Percentiles rank a stretch among this genome's conserved stretches.
Conservation (phyloP, 2,888 invertebrate genomes). For the Ganaspis brasiliensis region DNA sequence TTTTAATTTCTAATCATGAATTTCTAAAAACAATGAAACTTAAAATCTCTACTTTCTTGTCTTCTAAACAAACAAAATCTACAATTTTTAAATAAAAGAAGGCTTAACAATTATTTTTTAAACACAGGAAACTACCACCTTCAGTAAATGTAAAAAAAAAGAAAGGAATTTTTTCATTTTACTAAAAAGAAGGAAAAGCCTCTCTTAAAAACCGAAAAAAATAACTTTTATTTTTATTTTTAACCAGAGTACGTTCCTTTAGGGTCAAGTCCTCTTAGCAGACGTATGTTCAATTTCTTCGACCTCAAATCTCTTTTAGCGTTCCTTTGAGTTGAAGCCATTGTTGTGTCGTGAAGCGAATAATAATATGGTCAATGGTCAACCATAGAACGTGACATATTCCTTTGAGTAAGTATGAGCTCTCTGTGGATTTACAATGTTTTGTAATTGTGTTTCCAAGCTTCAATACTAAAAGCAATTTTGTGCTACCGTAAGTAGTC, state of each 20-base stretch:
- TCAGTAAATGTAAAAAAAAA: no score
- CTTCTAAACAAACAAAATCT: no score
- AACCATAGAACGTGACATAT: constrained; percentile 39
- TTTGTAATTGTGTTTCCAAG: constrained; percentile 32
- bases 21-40: no score
- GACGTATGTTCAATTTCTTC: constrained; percentile 15
- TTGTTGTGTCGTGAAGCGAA: constrained; percentile 42
- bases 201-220: not conserved
- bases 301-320: constrained; percentile 32
- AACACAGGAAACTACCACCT: no score
- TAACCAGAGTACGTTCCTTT: no score
- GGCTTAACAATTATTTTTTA: no score
- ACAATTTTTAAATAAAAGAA: no score
- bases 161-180: no score
- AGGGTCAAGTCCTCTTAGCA: not conserved
- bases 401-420: constrained; percentile 25
- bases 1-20: no score
- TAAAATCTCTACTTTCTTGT: no score
- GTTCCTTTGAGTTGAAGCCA: constrained; percentile 27
- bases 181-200: not conserved
- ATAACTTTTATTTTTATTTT: no score
- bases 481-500: constrained; percentile 17
- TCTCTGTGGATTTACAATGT: constrained; percentile 34
- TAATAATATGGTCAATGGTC: constrained; percentile 31
- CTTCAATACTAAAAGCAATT: constrained; percentile 13